phyloP scores from a whole-genome alignment of 2,113 vertebrate genomes.

The Pterophyllum scalare region DNA sequence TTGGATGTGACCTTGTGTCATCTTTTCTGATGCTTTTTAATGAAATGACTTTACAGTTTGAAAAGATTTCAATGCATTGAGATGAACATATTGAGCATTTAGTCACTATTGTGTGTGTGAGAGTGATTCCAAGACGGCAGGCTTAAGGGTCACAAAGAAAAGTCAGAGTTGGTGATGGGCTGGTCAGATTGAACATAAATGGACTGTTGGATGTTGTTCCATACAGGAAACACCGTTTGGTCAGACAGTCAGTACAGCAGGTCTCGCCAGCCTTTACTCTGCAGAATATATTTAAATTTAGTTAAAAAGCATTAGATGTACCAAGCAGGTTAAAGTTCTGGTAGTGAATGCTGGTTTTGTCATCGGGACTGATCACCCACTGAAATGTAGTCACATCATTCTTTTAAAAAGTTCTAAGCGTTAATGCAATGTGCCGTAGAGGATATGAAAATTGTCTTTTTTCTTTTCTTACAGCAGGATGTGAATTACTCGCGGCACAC shows the following conservation, averaged over 20 bases:
- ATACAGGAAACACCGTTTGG: background rate
- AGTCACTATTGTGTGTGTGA: background rate
- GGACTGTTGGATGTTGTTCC: background rate
- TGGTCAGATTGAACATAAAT: background rate
- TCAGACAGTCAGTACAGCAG: background rate
- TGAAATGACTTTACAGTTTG: background rate
- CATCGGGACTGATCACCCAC: background rate
- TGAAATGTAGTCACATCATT: background rate
- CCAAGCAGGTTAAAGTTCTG: background rate
- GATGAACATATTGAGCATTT: background rate
- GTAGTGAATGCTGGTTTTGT: background rate
- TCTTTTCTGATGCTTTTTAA: constrained; percentile 15
- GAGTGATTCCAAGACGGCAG: background rate
- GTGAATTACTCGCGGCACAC: background rate
- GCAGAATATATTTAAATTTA: background rate
- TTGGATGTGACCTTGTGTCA: constrained; percentile 19
- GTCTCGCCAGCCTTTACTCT: background rate
- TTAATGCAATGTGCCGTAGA: background rate
- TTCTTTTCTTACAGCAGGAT: background rate
- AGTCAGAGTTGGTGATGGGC: background rate
- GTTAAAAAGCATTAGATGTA: background rate
- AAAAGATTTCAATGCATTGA: constrained; percentile 8
- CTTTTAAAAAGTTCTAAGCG: too few species aligned
- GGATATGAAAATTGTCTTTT: background rate
- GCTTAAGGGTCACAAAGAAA: background rate